Evolutionary conservation across 2,888 invertebrate species (phyloP), one percentile per base, ranked within the genome.

Genomic region (Microctonus brassicae): DNA sequence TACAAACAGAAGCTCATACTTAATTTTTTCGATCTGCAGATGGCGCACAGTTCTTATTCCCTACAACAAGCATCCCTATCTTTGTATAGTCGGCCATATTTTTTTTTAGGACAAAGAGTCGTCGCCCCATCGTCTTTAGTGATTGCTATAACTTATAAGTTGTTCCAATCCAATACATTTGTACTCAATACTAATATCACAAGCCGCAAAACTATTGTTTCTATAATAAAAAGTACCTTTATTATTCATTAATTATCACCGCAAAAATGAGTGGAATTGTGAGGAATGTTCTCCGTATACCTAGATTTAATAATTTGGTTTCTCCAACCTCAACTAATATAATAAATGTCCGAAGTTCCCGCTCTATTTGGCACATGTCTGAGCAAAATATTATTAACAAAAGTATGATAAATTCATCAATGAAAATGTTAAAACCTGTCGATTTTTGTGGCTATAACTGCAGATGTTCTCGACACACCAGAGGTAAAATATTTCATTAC

Each of bases 341-440:
- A 69, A 47, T 73, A 17, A 66, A 70, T 34, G 88, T 89, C 80
- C 93, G 93, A 86, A 90, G 92, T 76, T 90, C 92, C 0, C 89
- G 94, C 77, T 92, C 92, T 78, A 88, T 94, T 81, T 94, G 94
- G 94, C 92, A 93, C 90, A 91, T 93, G 92, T 92, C 89, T 78
- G 89, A 88, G 77, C 86, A 82, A 71, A 85, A 85, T 36, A 72
- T 70, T 67, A 83, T 70, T 67, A 83, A 81, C 70, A 83, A 86
- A 66, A 69, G 75, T 52, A 78, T 80, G 52, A 72, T 81, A 26
- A 74, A 82, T 52, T 69, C 80, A 57, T 69, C 76, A 13, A 75
- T 79, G 57, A 84, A 83, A 76, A 87, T 91, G 20, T 89, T 90
- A 75, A 78, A 33, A 73, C 67, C 67, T 70, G 77, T 64, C 63